Evolutionary conservation across 2,888 invertebrate species (phyloP).

Genomic region (Caenorhabditis macrosperma): DNA sequence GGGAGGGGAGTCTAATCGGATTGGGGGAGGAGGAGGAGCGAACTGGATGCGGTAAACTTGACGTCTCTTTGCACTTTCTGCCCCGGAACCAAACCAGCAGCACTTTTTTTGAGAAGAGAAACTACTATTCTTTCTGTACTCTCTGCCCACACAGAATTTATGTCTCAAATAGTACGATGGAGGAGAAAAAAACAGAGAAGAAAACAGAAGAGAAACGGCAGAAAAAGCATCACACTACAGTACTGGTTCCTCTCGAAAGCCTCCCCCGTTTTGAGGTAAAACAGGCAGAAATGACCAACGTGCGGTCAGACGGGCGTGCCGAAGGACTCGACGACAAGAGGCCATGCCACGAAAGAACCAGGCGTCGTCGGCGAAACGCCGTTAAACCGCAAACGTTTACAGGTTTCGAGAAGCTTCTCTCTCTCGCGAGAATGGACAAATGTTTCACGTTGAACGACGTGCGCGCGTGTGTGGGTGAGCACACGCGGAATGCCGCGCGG

Average conservation of each 20-base stretch:
- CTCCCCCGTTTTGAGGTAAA: no score
- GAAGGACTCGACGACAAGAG: background rate
- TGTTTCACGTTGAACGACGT: conserved; percentile 17
- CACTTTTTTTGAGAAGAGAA: background rate
- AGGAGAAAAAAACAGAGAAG: background rate
- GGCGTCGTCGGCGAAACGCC: conserved; percentile 1
- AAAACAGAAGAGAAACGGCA: background rate
- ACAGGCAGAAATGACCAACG: no score
- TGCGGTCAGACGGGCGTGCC: no score
- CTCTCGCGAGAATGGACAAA: conserved; percentile 20
- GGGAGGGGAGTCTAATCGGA: conserved; percentile 38
- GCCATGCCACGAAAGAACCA: conserved; percentile 1
- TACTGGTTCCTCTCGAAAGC: background rate
- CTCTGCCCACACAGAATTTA: background rate
- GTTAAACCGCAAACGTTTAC: conserved; percentile 45
- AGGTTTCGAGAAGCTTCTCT: conserved; percentile 39
- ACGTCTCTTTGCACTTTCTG: conserved; percentile 9
- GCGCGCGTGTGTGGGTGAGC: conserved; percentile 24
- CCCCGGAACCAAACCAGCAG: conserved; percentile 8
- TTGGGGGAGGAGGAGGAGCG: background rate
- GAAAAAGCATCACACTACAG: background rate
- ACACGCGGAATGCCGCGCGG: background rate
- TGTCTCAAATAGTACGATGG: background rate
- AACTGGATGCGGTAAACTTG: conserved; percentile 44
- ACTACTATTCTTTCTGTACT: conserved; percentile 2